Evolutionary conservation across 2,113 vertebrate species (phyloP).

Genomic region (Vicugna pacos): DNA sequence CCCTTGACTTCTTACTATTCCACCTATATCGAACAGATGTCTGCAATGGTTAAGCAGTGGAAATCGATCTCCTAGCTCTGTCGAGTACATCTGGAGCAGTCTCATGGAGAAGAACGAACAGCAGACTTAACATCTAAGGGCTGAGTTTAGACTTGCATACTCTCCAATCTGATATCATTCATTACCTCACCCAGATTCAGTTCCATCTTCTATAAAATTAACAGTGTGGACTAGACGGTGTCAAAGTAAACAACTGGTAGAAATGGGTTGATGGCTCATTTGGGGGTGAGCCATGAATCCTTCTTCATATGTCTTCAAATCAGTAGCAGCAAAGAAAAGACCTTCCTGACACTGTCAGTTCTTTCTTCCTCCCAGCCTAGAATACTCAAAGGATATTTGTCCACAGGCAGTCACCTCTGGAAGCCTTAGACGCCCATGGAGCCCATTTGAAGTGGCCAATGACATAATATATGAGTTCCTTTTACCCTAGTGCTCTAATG

Average conservation of each 20-base stretch:
- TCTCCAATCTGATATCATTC: background rate
- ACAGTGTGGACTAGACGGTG: background rate
- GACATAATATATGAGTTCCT: background rate
- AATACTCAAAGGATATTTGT: background rate
- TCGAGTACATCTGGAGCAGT: background rate
- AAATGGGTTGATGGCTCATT: background rate
- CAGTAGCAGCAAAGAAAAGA: background rate
- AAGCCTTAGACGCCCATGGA: background rate
- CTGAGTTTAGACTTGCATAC: background rate
- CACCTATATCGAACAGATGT: background rate
- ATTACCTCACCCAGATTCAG: background rate
- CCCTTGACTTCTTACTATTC: background rate
- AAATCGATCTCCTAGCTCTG: background rate
- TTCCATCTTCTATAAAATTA: background rate
- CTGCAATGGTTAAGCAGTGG: background rate
- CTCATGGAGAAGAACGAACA: background rate
- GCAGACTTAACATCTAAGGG: background rate
- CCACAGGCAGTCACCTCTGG: background rate
- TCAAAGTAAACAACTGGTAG: background rate
- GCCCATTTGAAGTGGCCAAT: background rate
- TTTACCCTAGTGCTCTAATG: background rate
- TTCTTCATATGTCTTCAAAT: conserved; percentile 16
- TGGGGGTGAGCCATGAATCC: background rate
- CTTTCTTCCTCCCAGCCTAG: background rate
- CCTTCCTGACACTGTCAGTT: background rate